phyloP scores from a whole-genome alignment of 53 echinoderm and acorn worm genomes.

The Holothuria leucospilota region DNA sequence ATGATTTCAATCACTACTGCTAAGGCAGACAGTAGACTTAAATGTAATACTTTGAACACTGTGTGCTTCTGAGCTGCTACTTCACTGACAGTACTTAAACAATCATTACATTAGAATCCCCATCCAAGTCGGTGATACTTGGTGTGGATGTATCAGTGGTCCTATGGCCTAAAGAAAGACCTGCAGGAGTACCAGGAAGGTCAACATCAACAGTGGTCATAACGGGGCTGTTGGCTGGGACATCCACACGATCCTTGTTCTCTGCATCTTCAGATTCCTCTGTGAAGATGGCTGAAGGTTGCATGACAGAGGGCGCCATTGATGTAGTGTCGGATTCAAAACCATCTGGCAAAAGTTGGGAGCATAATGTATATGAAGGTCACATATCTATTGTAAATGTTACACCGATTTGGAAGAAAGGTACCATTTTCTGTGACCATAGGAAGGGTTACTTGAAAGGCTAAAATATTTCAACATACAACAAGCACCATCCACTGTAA shows the following conservation, averaged over 20 bases:
- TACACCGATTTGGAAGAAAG: too few relatives aligned
- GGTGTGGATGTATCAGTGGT: conserved; percentile 55
- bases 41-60: too few relatives aligned
- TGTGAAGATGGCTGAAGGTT: conserved; percentile 2
- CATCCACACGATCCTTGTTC: conserved; percentile 14
- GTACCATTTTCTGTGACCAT: too few relatives aligned
- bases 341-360: neutral
- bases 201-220: conserved; percentile 72
- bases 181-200: conserved; percentile 78
- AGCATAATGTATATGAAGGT: neutral
- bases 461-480: too few relatives aligned
- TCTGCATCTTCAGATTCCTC: conserved; percentile 17
- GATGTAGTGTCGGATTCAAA: conserved; percentile 27
- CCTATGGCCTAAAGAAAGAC: neutral
- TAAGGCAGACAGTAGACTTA: too few relatives aligned
- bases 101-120: conserved; percentile 15
- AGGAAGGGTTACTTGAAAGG: too few relatives aligned
- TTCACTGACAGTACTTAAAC: neutral
- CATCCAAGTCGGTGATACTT: conserved; percentile 78
- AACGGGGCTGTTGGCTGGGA: conserved; percentile 32
- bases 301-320: conserved; percentile 21
- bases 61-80: too few relatives aligned
- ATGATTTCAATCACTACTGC: too few relatives aligned
- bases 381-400: too few relatives aligned
- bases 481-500: too few relatives aligned